These are phyloP conservation scores for Grapholita molesta DNA, from an alignment of 1,140 invertebrate genomes.

Conservation along the genomic window DNA sequence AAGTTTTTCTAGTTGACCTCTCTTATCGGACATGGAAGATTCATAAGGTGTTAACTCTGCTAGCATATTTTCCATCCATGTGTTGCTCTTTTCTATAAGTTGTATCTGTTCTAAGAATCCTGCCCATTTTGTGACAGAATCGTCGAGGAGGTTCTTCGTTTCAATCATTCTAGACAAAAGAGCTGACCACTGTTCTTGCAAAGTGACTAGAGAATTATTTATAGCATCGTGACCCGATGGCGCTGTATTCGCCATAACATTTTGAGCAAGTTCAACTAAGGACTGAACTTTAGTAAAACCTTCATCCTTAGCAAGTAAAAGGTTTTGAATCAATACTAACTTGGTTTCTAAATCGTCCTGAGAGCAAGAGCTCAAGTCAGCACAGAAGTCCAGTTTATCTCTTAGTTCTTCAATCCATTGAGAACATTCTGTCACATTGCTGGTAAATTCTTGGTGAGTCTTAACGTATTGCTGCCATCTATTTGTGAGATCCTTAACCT, in stretches of 20 bases:
- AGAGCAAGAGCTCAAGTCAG: constrained; percentile 87
- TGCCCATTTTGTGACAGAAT: constrained; percentile 93
- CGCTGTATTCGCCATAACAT: constrained; percentile 95
- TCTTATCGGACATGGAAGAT: constrained; percentile 90
- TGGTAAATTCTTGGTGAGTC: constrained; percentile 93
- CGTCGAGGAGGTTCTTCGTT: constrained; percentile 92
- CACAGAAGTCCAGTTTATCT: constrained; percentile 90
- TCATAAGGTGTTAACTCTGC: constrained; percentile 87
- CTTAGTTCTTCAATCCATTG: constrained; percentile 92
- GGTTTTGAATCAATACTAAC: constrained; percentile 89
- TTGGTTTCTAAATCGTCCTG: constrained; percentile 93
- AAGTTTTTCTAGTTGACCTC: constrained; percentile 89
- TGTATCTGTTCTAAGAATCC: constrained; percentile 93
- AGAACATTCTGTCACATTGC: constrained; percentile 87
- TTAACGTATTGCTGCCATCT: constrained; percentile 96
- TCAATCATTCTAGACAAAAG: constrained; percentile 93
- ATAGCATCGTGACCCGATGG: constrained; percentile 91
- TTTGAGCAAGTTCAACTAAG: constrained; percentile 92
- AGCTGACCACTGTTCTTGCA: constrained; percentile 95
- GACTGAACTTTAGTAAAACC: constrained; percentile 92
- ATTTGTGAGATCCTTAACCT: constrained; percentile 93
- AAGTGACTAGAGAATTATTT: constrained; percentile 87
- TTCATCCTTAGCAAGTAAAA: constrained; percentile 93
- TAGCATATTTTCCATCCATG: constrained; percentile 85
- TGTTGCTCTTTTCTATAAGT: constrained; percentile 89